Evolutionary conservation across 30 jellyfish, hydroid and myxozoan genomes (phyloP).

Genomic region (Mastigias papua): DNA sequence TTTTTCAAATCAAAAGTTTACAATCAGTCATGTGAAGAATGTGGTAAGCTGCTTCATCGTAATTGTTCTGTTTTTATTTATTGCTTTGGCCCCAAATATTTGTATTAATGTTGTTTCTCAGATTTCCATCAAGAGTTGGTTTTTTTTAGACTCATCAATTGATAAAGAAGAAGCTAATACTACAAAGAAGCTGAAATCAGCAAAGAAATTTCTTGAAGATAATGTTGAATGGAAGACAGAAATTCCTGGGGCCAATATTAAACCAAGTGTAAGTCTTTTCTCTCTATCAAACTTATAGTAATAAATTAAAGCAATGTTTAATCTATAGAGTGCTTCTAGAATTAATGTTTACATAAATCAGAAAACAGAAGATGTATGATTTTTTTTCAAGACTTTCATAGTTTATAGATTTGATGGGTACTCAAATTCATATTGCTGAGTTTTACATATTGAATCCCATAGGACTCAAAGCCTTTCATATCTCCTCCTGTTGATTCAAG

Average conservation of each 20-base stretch:
- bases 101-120: neutral
- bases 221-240: slow-evolving; percentile 47
- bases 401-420: no score
- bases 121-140: no score
- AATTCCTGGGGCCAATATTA: neutral
- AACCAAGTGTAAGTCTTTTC: no score
- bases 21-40: neutral
- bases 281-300: no score
- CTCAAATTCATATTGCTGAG: no score
- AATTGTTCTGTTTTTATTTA: no score
- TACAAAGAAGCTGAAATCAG: neutral
- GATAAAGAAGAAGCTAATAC: neutral
- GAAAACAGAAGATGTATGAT: no score
- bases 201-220: slow-evolving; percentile 22
- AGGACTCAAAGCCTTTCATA: slow-evolving; percentile 36
- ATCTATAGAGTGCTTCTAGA: no score
- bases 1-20: slow-evolving; percentile 2
- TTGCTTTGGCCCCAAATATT: neutral
- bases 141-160: neutral
- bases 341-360: no score
- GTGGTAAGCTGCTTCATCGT: neutral
- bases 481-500: slow-evolving; percentile 73
- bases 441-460: neutral
- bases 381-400: no score
- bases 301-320: no score